These are phyloP conservation scores for Pachyuromys duprasi DNA, from an alignment of 2,797 vertebrate species.

Conservation along the genomic window DNA sequence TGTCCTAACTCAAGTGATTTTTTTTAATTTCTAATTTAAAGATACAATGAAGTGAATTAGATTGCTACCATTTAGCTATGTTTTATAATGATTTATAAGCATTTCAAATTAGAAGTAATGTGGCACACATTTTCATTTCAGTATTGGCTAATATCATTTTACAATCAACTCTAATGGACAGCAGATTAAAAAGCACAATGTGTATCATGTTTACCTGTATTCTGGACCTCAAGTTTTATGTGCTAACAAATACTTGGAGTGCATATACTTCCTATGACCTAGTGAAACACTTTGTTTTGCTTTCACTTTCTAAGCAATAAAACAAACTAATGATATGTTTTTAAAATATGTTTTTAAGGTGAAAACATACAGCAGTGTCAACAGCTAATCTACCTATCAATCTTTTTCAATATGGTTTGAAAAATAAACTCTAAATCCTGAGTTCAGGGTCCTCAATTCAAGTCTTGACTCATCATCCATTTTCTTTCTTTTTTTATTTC, in stretches of 20 bases:
- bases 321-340: neutral
- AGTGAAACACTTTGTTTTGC: neutral
- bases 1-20: neutral
- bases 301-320: conserved; percentile 1
- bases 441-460: neutral
- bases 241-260: neutral
- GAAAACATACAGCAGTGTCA: neutral
- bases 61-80: neutral
- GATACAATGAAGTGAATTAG: neutral
- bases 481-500: neutral
- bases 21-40: conserved; percentile 51
- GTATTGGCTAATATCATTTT: neutral
- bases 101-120: conserved; percentile 33
- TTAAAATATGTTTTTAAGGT: conserved; percentile 16
- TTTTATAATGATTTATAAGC: conserved; percentile 21
- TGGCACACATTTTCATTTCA: neutral
- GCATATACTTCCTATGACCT: neutral
- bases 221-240: neutral
- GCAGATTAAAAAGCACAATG: neutral
- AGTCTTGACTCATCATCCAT: neutral
- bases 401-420: neutral
- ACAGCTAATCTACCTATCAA: neutral
- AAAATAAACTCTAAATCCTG: neutral
- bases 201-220: neutral
- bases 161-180: neutral